Evolutionary conservation across 1,140 invertebrate genomes (phyloP), one percentile per base, ranked within the genome.

Genomic region (Aphelinus certus): DNA sequence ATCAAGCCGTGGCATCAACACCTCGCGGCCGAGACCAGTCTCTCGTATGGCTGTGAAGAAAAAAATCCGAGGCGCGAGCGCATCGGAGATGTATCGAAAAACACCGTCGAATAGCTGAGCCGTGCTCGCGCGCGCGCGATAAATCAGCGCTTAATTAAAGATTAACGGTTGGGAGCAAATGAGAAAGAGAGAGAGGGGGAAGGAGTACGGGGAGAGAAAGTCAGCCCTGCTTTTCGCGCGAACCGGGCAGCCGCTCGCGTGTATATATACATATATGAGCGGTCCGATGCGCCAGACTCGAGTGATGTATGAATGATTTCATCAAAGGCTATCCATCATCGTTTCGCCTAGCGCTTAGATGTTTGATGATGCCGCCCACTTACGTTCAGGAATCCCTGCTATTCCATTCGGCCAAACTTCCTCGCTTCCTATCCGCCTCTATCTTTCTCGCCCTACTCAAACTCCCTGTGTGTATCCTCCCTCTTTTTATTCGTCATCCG

Each of bases 141-240:
- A 83, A 85, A 85, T 84, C 83, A 85, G 83, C 81, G 78, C 76
- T 77, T 83, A 83, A 85, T 85, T 85, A 85, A 84, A 84, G 81
- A 84, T 83, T 83, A 85, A 85, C 83, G 81, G 82, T 81, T 77
- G 73, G 55, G 42, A 63, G 75, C 70, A 80, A 80, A 82, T 79
- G 75, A 80, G 71, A 63, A 47, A 47, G 48, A 47, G 5, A 7
- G 61, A 63, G 46, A 45, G 4, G 61, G 3, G 3, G 43, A 10
- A 46, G 45, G 60, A 46, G 43, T 9, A 49, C 53, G 63, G 4
- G 9, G 49, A 45, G 43, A 26, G 26, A 26, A 26, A 26, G 26
- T 26, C 26, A 26, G 26, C 26, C 26, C 26, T 26, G 26, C 26
- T 26, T 26, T 26, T 26, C 26, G 26, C 26, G 26, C 26, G 26